phyloP scores from a whole-genome alignment of 2,113 vertebrate genomes.

The Ceyx margarethae region DNA sequence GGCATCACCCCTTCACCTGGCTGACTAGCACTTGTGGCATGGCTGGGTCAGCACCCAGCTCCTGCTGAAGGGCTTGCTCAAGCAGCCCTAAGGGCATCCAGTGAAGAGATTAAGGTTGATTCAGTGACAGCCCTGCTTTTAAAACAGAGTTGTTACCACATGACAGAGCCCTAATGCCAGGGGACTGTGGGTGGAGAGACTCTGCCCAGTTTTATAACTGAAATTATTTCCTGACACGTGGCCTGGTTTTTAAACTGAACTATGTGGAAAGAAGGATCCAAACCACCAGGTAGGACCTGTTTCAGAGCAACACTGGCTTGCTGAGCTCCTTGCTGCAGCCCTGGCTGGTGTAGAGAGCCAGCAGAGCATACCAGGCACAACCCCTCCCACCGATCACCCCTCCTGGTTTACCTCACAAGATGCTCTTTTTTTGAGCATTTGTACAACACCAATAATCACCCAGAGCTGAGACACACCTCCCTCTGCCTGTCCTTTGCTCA shows the following conservation, averaged over 20 bases:
- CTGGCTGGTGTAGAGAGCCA: neutral
- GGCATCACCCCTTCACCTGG: neutral
- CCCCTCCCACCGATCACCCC: neutral
- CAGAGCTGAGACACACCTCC: rapidly evolving
- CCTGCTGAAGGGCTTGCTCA: neutral
- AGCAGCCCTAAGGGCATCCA: neutral
- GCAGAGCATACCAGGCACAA: neutral
- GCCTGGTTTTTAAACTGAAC: neutral
- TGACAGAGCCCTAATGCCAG: neutral
- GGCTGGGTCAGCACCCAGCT: neutral
- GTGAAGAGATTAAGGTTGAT: slow-evolving; percentile 1
- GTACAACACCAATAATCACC: neutral
- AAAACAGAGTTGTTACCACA: neutral
- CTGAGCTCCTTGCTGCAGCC: neutral
- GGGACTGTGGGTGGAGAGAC: neutral
- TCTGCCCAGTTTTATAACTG: slow-evolving; percentile 14
- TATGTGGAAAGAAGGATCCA: slow-evolving; percentile 31
- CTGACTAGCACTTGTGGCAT: neutral
- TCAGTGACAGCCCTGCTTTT: neutral
- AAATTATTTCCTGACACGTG: neutral
- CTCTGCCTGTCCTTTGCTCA: neutral
- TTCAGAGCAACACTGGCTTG: neutral
- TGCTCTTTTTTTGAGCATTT: neutral
- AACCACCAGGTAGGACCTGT: slow-evolving; percentile 49
- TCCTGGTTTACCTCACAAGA: neutral